Conservation (phyloP, 2,888 invertebrate species). For the Plutella xylostella region DNA sequence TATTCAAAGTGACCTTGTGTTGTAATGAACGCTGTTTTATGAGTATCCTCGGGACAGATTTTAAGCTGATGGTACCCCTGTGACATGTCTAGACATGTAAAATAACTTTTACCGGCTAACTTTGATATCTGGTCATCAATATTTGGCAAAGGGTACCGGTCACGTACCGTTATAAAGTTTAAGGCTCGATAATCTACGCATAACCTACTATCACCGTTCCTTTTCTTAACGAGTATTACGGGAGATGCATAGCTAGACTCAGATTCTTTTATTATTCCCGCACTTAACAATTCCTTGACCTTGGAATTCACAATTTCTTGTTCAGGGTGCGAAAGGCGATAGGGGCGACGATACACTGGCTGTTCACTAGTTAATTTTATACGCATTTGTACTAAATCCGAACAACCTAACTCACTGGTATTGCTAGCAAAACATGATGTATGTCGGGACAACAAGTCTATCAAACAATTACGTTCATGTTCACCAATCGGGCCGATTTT, state of each 20-base stretch:
- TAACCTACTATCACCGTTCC: background rate
- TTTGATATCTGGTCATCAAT: constrained; percentile 22
- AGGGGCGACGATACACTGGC: background rate
- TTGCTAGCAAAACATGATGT: background rate
- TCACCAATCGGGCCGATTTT: background rate
- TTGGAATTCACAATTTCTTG: background rate
- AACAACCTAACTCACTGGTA: background rate
- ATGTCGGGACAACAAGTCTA: background rate
- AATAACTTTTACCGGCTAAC: constrained; percentile 19
- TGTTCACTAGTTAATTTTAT: background rate
- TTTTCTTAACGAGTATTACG: background rate
- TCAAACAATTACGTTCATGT: background rate
- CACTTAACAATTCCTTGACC: background rate
- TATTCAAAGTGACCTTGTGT: constrained; percentile 21
- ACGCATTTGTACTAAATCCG: constrained; percentile 1
- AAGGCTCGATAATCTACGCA: constrained; percentile 6
- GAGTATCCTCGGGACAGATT: constrained; percentile 13
- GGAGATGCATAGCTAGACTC: background rate
- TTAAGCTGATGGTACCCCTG: constrained; percentile 19
- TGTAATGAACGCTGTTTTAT: constrained; percentile 21
- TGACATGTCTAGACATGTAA: constrained; percentile 19
- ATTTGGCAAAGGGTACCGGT: constrained; percentile 22
- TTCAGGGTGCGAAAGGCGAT: background rate
- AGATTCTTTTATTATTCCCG: background rate
- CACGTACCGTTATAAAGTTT: constrained; percentile 17